Base-by-base conservation (phyloP, 1,140 invertebrate genomes). In the Psilanteris sp. region DNA sequence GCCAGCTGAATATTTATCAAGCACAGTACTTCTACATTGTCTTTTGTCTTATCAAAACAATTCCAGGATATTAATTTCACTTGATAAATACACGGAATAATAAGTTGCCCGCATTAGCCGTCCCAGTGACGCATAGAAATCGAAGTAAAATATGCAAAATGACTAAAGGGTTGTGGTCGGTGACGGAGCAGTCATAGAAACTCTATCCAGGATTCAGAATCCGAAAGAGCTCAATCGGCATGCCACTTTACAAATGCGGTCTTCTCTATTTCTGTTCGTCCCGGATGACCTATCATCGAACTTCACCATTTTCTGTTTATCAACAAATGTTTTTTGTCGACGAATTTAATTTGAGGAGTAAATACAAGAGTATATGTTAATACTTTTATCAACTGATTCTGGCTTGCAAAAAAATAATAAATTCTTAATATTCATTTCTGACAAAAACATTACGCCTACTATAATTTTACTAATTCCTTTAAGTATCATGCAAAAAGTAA, bases 161-260 rank as follows among this genome's bases (percentile, higher is more conserved):
- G 66, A 46, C 44, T 66, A 82, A 85, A 85, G 81, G 83, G 81
- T 86, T 87, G 83, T 81, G 81, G 80, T 80, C 79, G 83, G 79
- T 81, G 70, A 84, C 81, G 79, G 81, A 87, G 84, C 86, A 88
- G 82, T 87, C 86, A 85, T 88, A 88, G 87, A 88, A 88, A 88
- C 86, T 86, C 64, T 81, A 87, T 79, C 85, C 81, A 79, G 85
- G 20, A 16, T 20, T 7, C 78, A 87, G 82, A 39, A 27, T 1
- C 15, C 36, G 55, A 41, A 84, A 68, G 85, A 88, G 85, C 79
- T 84, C 81, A 87, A 86, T 85, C 79, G 81, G 82, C 82, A 86
- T 86, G 81, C 80, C 77, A 78, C 68, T 82, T 79, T 81, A 81
- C 80, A 77, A 86, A 79, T 83, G 74, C 77, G 52, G 36, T 14